phyloP scores from a whole-genome alignment of 2,888 invertebrate species.

The Oscheius sp. region DNA sequence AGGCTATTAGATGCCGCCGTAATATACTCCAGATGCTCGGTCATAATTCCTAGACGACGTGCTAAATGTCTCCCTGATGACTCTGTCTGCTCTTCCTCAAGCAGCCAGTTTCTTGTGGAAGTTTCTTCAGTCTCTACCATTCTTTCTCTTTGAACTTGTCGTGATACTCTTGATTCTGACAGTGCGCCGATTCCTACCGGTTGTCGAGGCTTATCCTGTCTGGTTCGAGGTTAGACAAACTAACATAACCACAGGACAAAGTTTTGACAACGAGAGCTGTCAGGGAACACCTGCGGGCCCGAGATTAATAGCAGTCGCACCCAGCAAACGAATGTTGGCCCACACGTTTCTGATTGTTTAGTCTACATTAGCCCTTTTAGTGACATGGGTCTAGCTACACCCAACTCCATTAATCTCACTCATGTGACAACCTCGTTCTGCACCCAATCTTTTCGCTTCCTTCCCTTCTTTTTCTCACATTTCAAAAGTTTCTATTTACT shows the following conservation, averaged over 20 bases:
- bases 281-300: constrained; percentile 19
- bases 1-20: no score
- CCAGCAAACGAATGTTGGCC: constrained; percentile 2
- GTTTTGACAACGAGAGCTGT: neutral
- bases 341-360: constrained; percentile 9
- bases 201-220: no score
- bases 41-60: constrained; percentile 21
- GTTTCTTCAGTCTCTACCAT: no score
- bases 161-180: no score
- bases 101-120: neutral
- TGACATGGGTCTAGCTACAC: neutral
- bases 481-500: neutral
- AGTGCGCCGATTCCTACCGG: neutral
- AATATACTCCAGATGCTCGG: constrained; percentile 18
- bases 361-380: constrained; percentile 1
- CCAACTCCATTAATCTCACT: constrained; percentile 24
- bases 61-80: constrained; percentile 12
- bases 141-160: no score
- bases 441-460: neutral
- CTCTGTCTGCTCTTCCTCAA: neutral
- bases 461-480: neutral
- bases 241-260: no score
- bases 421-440: constrained; percentile 23
- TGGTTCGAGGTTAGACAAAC: no score
- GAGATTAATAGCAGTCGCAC: constrained; percentile 25